Conservation (phyloP, 53 echinoderm and acorn worm species). For the Luidia sarsii region DNA sequence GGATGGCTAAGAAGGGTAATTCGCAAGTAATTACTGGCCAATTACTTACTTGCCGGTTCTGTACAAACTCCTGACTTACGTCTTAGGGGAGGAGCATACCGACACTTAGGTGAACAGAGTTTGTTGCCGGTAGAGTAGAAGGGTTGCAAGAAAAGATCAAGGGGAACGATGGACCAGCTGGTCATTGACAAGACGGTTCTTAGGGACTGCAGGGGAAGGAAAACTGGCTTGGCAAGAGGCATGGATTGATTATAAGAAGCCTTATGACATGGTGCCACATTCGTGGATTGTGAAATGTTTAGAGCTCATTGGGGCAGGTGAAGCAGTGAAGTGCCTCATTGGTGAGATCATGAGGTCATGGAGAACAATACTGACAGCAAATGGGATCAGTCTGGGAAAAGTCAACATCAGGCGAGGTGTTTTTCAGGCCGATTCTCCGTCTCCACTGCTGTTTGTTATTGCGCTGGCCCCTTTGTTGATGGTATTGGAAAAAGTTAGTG, state of each 20-base stretch:
- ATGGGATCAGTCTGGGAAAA: neutral
- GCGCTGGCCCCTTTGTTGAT: neutral
- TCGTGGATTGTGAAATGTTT: too few species aligned
- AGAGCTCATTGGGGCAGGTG: neutral
- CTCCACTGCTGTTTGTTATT: constrained; percentile 18
- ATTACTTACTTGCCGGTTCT: too few species aligned
- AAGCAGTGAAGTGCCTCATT: neutral
- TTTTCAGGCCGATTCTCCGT: constrained; percentile 9
- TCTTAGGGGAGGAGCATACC: neutral
- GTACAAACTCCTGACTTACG: too few species aligned
- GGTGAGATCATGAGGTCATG: too few species aligned
- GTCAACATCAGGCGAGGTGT: constrained; percentile 9
- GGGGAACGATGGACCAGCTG: too few species aligned
- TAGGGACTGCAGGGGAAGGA: neutral
- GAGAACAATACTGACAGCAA: neutral
- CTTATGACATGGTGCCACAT: neutral
- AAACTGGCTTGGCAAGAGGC: neutral
- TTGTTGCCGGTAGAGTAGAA: constrained; percentile 8
- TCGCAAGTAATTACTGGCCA: too few species aligned
- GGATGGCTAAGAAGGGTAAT: too few species aligned
- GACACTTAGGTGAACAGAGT: neutral
- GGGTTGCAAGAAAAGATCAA: too few species aligned
- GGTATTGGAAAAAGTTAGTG: neutral
- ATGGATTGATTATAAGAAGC: constrained; percentile 14
- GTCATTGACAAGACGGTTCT: too few species aligned